These are phyloP conservation scores for Tribolium madens DNA, from an alignment of 1,140 invertebrate species.

Conservation along the genomic window DNA sequence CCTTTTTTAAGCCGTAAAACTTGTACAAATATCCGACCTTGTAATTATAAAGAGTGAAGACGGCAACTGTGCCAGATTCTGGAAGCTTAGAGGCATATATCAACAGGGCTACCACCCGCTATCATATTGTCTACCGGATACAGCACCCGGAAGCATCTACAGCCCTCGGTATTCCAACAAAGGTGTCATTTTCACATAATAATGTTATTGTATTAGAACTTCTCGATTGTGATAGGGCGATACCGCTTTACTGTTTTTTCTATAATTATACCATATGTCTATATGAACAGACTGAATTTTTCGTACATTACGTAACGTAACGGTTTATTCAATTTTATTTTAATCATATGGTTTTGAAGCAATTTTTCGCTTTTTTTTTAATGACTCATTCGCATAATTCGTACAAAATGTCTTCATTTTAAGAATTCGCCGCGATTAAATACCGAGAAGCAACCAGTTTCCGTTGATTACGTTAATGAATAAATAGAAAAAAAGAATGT, in stretches of 20 bases:
- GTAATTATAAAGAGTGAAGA: conserved; percentile 44
- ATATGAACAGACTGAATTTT: not conserved
- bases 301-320: not conserved
- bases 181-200: conserved; percentile 47
- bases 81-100: conserved; percentile 40
- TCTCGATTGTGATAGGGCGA: not conserved
- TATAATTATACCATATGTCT: not conserved
- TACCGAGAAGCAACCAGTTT: not conserved
- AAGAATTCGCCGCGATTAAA: not conserved
- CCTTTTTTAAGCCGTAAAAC: conserved; percentile 9
- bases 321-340: not conserved
- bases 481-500: not conserved
- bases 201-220: conserved; percentile 43
- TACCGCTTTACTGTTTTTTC: not conserved
- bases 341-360: not conserved
- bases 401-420: not conserved
- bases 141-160: conserved; percentile 46
- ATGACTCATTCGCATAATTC: not conserved
- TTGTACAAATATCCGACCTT: conserved; percentile 33
- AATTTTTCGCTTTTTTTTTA: not conserved
- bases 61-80: conserved; percentile 19
- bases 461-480: not conserved
- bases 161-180: conserved; percentile 42
- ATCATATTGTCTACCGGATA: conserved; percentile 48
- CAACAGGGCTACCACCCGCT: conserved; percentile 36